These are phyloP conservation scores for Noctua fimbriata DNA, from an alignment of 2,888 invertebrate species.

Conservation along the genomic window DNA sequence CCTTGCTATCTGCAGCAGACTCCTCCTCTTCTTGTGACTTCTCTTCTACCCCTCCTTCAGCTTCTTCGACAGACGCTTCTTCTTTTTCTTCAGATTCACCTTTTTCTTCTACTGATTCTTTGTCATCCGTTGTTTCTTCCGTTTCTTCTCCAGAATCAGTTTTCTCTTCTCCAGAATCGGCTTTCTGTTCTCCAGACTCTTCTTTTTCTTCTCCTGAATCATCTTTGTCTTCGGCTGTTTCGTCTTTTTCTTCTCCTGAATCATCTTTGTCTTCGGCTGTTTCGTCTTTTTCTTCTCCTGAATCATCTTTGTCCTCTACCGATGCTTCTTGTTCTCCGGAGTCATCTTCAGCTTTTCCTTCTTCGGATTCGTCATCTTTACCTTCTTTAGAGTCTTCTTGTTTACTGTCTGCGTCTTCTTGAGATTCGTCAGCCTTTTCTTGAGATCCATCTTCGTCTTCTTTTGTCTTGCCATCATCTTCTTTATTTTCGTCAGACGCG, in stretches of 20 bases:
- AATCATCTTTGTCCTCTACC: conserved; percentile 66
- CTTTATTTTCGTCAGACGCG: conserved; percentile 70
- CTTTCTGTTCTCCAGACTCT: conserved; percentile 78
- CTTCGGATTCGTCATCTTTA: conserved; percentile 72
- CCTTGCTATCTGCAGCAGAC: conserved; percentile 59
- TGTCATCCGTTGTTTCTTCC: conserved; percentile 72
- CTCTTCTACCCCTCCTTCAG: conserved; percentile 69
- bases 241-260: conserved; percentile 72
- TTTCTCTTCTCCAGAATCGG: conserved; percentile 80
- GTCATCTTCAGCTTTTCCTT: conserved; percentile 77
- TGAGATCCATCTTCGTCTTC: conserved; percentile 86
- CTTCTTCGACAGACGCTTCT: conserved; percentile 72
- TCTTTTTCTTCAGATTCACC: conserved; percentile 73
- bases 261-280: conserved; percentile 77
- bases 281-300: conserved; percentile 70
- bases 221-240: conserved; percentile 75
- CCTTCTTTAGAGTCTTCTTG: conserved; percentile 72
- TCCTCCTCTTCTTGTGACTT: conserved; percentile 68
- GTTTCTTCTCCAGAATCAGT: conserved; percentile 77
- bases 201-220: conserved; percentile 76
- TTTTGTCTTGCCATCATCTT: conserved; percentile 73
- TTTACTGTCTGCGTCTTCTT: conserved; percentile 68
- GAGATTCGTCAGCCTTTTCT: conserved; percentile 81
- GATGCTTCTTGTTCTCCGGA: conserved; percentile 75
- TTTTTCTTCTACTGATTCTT: conserved; percentile 72